Conservation (phyloP, 2,888 invertebrate genomes). For the Asteroscopus sphinx region DNA sequence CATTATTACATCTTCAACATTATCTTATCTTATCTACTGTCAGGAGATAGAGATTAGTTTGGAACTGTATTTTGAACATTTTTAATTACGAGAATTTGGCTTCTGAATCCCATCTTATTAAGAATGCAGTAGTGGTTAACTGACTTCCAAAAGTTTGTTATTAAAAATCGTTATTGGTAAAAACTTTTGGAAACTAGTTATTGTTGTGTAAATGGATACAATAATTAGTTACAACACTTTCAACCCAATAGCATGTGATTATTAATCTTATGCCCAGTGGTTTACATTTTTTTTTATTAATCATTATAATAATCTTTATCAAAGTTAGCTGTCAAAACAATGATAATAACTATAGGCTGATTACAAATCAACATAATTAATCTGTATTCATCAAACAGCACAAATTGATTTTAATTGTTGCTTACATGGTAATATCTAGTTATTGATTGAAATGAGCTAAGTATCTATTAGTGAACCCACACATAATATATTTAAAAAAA, state of each 20-base stretch:
- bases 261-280: not conserved
- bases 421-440: conserved; percentile 23
- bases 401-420: conserved; percentile 17
- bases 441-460: conserved; percentile 16
- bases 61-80: too few relatives aligned
- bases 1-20: too few relatives aligned
- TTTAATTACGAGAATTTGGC: too few relatives aligned
- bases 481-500: conserved; percentile 2
- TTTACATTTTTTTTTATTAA: not conserved
- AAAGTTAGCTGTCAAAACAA: conserved; percentile 9
- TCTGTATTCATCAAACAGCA: conserved; percentile 29
- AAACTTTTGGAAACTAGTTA: conserved; percentile 5
- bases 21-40: too few relatives aligned
- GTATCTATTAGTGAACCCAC: conserved; percentile 21
- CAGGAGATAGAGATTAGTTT: too few relatives aligned
- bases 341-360: conserved; percentile 7
- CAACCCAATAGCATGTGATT: conserved; percentile 21
- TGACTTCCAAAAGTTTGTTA: conserved; percentile 9
- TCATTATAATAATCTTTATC: not conserved
- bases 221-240: conserved; percentile 23
- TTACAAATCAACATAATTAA: conserved; percentile 18
- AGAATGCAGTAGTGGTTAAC: too few relatives aligned
- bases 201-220: not conserved
- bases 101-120: too few relatives aligned
- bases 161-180: too few relatives aligned